Evolutionary conservation across 2,888 invertebrate genomes (phyloP), one percentile per base, ranked within the genome.

Genomic region (Lagria hirta): DNA sequence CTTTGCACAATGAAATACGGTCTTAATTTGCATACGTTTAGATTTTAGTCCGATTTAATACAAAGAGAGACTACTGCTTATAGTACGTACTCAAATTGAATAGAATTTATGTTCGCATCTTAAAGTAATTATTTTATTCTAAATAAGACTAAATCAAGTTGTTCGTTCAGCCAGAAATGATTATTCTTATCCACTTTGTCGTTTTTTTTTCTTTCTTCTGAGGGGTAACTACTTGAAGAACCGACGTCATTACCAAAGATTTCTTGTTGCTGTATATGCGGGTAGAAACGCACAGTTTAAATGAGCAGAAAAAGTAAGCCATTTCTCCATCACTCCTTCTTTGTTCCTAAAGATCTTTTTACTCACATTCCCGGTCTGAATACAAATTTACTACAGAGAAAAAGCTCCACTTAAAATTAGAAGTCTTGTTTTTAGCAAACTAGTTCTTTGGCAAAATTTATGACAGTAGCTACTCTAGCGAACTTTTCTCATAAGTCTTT

Each of bases 1-100:
- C 43, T 27, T 36, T 30, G 40, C 40, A 40, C 50, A 29, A 29
- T 45, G 51, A 51, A 42, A 51, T 48, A 51, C 45, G 38, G 36
- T 34, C 34, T 48, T 42, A 36, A 51, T 51, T 51, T 51, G 48
- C 51, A 51, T 51, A 49, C 40, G 43, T 48, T 44, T 44, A 48
- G 40, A 44, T 48, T 43, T 38, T 27, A 42, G 22, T 42, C 41
- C 42, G 32, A 40, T 50, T 50, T 51, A 45, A 48, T 44, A 41
- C 42, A 51, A 51, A 51, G 48, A 38, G 38, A 29, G 29, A 29
- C n/a, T n/a, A n/a, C 17, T 23, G 38, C 38, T 37, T 37, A 28
- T 28, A 21, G 28, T n/a, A n/a, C n/a, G n/a, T 28, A 28, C 28
- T 37, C 37, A 37, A 37, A 37, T 20, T 37, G 37, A 37, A 37